These are phyloP conservation scores for Ceratina calcarata DNA, from an alignment of 1,140 invertebrate species.

Conservation along the genomic window DNA sequence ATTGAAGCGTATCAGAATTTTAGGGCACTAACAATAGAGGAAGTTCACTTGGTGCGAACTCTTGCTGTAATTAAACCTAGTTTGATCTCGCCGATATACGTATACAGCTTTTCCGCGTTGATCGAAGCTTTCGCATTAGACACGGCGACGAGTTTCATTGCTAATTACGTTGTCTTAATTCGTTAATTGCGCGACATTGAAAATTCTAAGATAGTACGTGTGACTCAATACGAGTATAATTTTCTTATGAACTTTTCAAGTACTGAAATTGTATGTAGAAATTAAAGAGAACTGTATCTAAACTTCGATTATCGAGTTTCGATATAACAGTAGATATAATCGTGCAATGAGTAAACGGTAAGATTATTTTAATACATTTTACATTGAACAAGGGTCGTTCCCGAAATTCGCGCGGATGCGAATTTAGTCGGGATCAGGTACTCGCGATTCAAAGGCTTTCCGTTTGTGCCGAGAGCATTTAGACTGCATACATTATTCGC, in stretches of 20 bases:
- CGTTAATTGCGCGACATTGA: not conserved
- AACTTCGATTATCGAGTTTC: too few species aligned
- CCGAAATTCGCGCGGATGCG: conserved; percentile 19
- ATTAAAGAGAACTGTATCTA: too few species aligned
- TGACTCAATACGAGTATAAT: not conserved
- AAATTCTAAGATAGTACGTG: not conserved
- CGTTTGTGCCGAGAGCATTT: conserved; percentile 30
- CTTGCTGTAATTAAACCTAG: not conserved
- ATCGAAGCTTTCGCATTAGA: too few species aligned
- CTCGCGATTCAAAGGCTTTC: conserved; percentile 20
- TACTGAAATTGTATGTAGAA: too few species aligned
- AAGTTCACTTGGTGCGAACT: conserved; percentile 5
- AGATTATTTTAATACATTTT: conserved; percentile 14
- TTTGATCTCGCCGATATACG: not conserved
- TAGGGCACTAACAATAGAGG: not conserved
- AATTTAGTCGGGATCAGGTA: conserved; percentile 36
- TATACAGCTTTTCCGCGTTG: not conserved
- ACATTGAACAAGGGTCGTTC: conserved; percentile 8
- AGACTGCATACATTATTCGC: not conserved
- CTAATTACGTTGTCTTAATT: not conserved
- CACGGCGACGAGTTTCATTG: not conserved
- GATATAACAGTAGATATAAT: too few species aligned
- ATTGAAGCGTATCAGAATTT: not conserved
- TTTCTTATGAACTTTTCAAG: not conserved
- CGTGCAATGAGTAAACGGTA: too few species aligned